phyloP scores from a whole-genome alignment of 2,113 vertebrate genomes.

The Crotalus helleri region DNA sequence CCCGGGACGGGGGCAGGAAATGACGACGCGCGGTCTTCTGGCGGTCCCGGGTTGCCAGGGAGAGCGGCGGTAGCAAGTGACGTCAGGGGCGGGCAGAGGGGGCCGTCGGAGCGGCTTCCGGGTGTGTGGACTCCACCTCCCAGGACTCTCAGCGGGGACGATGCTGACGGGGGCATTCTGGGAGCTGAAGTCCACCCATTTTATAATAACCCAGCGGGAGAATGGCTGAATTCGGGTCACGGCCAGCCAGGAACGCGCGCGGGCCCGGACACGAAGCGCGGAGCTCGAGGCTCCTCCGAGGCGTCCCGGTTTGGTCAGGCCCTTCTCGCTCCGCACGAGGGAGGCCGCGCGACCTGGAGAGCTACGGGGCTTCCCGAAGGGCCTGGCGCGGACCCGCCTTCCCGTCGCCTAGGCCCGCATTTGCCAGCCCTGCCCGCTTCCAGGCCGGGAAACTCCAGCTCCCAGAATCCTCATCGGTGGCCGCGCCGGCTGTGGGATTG shows the following conservation, averaged over 20 bases:
- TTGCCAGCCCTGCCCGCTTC: too few relatives aligned
- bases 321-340: not conserved
- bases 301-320: not conserved
- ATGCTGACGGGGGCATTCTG: not conserved
- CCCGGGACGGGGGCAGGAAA: not conserved
- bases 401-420: fast-evolving
- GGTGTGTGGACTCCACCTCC: not conserved
- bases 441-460: not conserved
- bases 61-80: conserved; percentile 21
- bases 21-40: not conserved
- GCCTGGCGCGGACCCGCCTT: not conserved
- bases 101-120: not conserved
- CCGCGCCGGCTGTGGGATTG: too few relatives aligned
- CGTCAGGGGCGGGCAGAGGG: not conserved
- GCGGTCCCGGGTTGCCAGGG: not conserved
- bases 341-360: not conserved
- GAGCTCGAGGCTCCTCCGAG: too few relatives aligned
- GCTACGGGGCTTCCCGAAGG: not conserved
- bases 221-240: too few relatives aligned
- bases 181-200: not conserved
- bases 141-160: not conserved
- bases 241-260: not conserved
- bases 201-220: not conserved
- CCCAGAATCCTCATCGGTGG: not conserved
- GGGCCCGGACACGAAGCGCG: not conserved